These are phyloP conservation scores for Pogonomyrmex barbatus DNA, from an alignment of 1,140 invertebrate genomes.

Conservation along the genomic window DNA sequence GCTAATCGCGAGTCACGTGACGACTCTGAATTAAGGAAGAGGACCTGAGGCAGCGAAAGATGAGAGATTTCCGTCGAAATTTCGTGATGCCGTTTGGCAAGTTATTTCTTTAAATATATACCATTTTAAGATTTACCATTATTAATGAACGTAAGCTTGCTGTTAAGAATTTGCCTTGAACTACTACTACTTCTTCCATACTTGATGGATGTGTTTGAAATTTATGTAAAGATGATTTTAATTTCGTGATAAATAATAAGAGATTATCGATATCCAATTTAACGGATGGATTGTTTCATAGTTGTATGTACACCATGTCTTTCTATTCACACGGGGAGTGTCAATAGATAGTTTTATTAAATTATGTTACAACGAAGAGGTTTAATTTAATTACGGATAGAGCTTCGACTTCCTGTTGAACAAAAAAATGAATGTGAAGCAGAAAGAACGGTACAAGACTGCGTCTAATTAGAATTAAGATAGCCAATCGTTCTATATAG, in stretches of 20 bases:
- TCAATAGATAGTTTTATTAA: not conserved
- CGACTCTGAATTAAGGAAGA: conserved; percentile 8
- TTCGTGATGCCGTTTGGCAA: conserved; percentile 14
- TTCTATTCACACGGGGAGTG: not conserved
- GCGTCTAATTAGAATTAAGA: conserved; percentile 18
- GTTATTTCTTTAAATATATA: conserved; percentile 35
- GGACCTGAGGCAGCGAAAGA: conserved; percentile 8
- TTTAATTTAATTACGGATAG: not conserved
- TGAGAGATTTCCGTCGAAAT: conserved; percentile 3
- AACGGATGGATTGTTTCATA: not conserved
- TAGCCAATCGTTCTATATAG: not conserved
- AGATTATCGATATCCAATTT: not conserved
- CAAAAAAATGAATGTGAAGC: not conserved
- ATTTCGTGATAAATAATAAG: not conserved
- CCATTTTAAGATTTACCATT: conserved; percentile 23
- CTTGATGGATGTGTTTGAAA: conserved; percentile 20
- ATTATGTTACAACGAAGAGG: not conserved
- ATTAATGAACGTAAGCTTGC: conserved; percentile 12
- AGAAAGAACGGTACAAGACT: not conserved
- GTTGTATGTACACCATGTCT: no score
- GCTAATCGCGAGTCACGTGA: conserved; percentile 29
- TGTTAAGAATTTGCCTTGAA: conserved; percentile 3
- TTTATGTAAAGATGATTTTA: not conserved
- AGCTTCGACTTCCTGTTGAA: not conserved
- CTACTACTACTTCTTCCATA: not conserved